Evolutionary conservation across 1,140 invertebrate species (phyloP), one percentile per base, ranked within the genome.

Genomic region (Elysia chlorotica): DNA sequence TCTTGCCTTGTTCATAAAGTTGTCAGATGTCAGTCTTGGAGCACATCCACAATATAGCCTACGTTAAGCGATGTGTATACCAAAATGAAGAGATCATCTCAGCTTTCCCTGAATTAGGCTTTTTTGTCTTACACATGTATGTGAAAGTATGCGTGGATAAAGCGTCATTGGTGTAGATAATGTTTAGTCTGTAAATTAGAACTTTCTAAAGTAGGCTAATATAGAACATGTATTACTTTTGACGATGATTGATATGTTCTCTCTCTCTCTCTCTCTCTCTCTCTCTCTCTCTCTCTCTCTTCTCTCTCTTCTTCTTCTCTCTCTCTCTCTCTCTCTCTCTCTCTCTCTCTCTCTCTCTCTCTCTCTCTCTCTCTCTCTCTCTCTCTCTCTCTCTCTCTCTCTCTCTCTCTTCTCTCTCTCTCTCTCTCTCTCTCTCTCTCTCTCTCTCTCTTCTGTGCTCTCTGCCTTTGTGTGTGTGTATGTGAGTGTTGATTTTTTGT

Each of bases 321-420:
- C 31, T 36, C 30, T 21, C 62, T 36, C 63, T 28, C 33, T 28
- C 63, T 28, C 1, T 28, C 63, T 28, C 1, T 36, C 63, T 35
- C 0, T 36, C 63, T 36, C 1, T 36, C 63, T 36, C 1, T 36
- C 63, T 36, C 31, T 21, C 62, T 31, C 61, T 33, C 14, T 31
- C 61, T 63, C 61, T 63, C 14, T 17, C 25, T 63, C 61, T 17
- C 61, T 10, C 28, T 33, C 17, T 63, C 14, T 31, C 30, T 14
- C 33, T 63, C 14, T 17, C 62, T 31, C 31, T 10, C 35, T 31
- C 62, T 14, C 35, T 33, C 35, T 65, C 62, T 65, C 31, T 33
- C 31, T 65, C 62, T 65, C 31, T 33, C 31, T 30, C 62, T 31
- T 23, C 31, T 65, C 62, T 65, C 31, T 33, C 31, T 65, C 62